Conservation (phyloP, 2,888 invertebrate genomes). For the Physocephala rufipes region DNA sequence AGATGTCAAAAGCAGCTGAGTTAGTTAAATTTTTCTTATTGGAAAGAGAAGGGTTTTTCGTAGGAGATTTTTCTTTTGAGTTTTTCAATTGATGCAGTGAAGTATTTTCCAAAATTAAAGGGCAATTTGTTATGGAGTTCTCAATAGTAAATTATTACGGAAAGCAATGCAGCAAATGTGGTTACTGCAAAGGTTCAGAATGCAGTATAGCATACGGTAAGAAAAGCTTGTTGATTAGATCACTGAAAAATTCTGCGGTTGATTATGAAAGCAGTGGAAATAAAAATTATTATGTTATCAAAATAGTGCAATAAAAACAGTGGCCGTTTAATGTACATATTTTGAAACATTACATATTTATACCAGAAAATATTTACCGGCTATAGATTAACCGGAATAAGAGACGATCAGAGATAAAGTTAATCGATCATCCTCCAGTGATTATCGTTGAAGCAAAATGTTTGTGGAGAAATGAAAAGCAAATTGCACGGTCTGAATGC, state of each 20-base stretch:
- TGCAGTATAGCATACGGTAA: constrained; percentile 59
- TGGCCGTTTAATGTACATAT: too few species aligned
- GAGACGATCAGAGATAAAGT: too few species aligned
- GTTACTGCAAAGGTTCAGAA: constrained; percentile 57
- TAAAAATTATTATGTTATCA: neutral
- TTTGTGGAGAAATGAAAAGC: too few species aligned
- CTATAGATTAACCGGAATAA: too few species aligned
- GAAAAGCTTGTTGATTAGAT: neutral
- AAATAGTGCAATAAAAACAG: neutral
- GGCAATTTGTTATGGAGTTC: constrained; percentile 37
- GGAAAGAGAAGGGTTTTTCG: neutral
- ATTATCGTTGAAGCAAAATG: too few species aligned
- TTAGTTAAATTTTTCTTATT: neutral
- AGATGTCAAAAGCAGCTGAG: constrained; percentile 18
- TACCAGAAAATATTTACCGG: too few species aligned
- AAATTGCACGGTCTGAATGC: too few species aligned
- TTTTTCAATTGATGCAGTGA: neutral
- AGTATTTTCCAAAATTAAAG: constrained; percentile 1
- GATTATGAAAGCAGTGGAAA: neutral
- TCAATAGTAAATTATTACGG: constrained; percentile 56
- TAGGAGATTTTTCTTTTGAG: neutral
- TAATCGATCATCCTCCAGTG: too few species aligned
- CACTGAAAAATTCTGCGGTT: too few species aligned
- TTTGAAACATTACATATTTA: too few species aligned
- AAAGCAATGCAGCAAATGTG: constrained; percentile 55